Conservation (phyloP, 2,797 vertebrate species). For the Lepilemur septentrionalis region DNA sequence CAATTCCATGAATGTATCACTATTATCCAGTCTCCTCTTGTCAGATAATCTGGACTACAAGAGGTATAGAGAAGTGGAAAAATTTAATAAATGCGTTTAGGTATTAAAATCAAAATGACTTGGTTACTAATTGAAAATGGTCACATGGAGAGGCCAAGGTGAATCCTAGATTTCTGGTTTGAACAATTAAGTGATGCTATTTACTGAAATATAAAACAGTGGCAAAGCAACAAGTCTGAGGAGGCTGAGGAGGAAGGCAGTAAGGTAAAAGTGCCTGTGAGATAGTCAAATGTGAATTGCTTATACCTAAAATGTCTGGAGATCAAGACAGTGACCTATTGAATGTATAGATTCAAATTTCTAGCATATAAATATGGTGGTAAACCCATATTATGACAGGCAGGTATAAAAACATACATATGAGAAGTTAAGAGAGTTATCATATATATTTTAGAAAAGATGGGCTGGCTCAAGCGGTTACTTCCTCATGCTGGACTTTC, state of each 20-base stretch:
- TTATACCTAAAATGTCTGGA: not conserved
- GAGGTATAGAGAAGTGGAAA: not conserved
- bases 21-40: not conserved
- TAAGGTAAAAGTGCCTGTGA: not conserved
- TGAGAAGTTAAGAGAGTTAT: not conserved
- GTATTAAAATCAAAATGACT: not conserved
- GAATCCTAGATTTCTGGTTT: not conserved
- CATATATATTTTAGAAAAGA: not conserved
- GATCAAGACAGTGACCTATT: not conserved
- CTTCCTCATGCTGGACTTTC: too few species aligned
- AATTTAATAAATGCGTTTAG: not conserved
- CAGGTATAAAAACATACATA: not conserved
- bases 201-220: conserved; percentile 18
- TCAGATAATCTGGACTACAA: not conserved
- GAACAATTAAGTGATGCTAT: not conserved
- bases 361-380: not conserved
- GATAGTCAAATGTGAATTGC: not conserved
- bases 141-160: not conserved
- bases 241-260: not conserved
- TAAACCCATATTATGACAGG: not conserved
- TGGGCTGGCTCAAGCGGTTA: too few species aligned
- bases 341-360: not conserved
- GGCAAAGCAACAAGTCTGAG: not conserved
- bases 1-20: not conserved
- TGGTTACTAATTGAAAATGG: not conserved